Percentiles rank a stretch among this genome's conserved stretches.
Evolutionary conservation across 2,797 vertebrate genomes (phyloP).

Genomic region (Morus bassanus): DNA sequence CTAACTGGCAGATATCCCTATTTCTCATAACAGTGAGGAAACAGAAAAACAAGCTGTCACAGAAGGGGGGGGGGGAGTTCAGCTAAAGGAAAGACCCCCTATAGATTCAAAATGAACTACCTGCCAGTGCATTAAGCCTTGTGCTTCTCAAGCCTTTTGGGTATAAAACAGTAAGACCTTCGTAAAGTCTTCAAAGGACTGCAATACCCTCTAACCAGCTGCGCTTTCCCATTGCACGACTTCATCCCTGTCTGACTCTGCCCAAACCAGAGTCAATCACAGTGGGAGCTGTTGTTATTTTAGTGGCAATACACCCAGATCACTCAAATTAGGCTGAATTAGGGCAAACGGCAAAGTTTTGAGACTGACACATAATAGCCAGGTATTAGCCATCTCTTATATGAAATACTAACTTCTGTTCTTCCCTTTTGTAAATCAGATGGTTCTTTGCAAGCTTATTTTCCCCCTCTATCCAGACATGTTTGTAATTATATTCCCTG

Average conservation of each 20-base stretch:
- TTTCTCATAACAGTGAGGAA: neutral
- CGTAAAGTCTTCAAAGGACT: neutral
- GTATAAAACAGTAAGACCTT: neutral
- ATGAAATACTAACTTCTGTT: neutral
- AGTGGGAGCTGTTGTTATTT: neutral
- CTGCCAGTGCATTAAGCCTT: neutral
- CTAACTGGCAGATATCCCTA: neutral
- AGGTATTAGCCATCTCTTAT: neutral
- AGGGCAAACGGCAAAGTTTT: neutral
- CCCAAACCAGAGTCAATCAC: neutral
- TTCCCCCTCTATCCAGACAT: neutral
- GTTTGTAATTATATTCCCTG: constrained; percentile 39
- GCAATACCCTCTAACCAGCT: neutral
- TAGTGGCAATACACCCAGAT: neutral
- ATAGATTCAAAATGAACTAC: neutral
- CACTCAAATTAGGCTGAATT: neutral
- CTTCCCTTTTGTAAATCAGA: neutral
- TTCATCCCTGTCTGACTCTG: neutral
- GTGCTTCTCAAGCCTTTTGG: neutral
- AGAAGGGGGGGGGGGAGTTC: neutral
- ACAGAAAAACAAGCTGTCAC: constrained; percentile 3
- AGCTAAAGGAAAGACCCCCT: neutral
- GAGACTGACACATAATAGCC: neutral
- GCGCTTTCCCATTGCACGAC: neutral
- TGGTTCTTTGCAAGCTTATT: neutral